Evolutionary conservation across 2,113 vertebrate species (phyloP).

Genomic region (Butastur rufipennis): DNA sequence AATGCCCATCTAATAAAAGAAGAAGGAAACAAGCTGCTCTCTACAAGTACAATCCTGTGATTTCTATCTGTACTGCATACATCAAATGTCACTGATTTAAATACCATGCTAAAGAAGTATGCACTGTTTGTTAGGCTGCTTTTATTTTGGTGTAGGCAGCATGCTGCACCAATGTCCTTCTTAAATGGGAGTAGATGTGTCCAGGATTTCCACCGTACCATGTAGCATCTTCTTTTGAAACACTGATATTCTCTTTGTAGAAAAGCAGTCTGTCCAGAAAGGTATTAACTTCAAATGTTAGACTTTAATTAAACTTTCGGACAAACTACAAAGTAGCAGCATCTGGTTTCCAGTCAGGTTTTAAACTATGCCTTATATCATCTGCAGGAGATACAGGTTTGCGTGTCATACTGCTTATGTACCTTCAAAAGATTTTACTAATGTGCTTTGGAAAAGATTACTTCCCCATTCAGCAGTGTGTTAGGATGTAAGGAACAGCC

Average conservation of each 20-base stretch:
- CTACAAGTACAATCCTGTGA: background rate
- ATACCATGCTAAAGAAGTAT: background rate
- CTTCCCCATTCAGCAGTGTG: background rate
- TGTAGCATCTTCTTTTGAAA: background rate
- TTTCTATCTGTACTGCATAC: background rate
- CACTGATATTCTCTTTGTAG: background rate
- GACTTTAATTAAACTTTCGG: background rate
- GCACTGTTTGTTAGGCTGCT: background rate
- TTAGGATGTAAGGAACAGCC: background rate
- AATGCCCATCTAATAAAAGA: background rate
- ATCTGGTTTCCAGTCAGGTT: background rate
- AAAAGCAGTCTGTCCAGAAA: background rate
- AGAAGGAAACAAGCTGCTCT: background rate
- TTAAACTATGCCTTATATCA: background rate
- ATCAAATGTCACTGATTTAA: background rate
- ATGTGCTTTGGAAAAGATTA: background rate
- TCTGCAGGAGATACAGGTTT: background rate
- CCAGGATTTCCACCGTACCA: background rate
- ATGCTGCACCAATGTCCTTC: background rate
- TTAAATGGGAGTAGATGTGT: background rate
- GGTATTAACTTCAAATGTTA: background rate
- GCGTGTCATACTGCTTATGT: background rate
- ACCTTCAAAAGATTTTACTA: slow-evolving; percentile 11
- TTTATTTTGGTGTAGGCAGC: background rate
- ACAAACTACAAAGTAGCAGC: background rate